These are phyloP conservation scores for Charaxes varanes DNA, from an alignment of 1,140 invertebrate species.

Conservation along the genomic window DNA sequence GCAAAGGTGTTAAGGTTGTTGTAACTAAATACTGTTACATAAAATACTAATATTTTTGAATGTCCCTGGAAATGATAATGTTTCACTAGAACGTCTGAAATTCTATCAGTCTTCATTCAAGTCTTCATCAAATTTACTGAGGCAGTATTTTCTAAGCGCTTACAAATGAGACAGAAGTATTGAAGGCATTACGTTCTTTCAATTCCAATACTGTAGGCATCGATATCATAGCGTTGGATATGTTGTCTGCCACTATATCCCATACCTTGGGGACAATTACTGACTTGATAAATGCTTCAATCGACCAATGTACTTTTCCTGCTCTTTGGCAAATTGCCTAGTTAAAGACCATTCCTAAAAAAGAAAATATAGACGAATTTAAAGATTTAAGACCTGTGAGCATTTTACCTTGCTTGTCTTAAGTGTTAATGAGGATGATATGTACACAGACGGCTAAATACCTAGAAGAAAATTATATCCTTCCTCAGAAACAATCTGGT, in stretches of 20 bases:
- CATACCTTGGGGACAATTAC: neutral
- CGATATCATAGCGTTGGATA: neutral
- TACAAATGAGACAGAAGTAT: neutral
- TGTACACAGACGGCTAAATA: neutral
- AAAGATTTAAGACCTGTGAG: too few species aligned
- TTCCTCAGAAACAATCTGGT: too few species aligned
- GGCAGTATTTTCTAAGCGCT: neutral
- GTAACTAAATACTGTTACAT: too few species aligned
- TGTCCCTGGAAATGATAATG: slow-evolving; percentile 4
- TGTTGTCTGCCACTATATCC: neutral
- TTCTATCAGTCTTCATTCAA: neutral
- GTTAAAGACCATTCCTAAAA: neutral
- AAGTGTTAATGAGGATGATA: too few species aligned
- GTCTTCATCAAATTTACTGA: neutral
- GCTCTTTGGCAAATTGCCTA: slow-evolving; percentile 26
- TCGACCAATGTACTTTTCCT: neutral
- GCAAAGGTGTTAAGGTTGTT: too few species aligned
- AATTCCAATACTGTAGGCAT: neutral
- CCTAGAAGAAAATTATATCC: neutral
- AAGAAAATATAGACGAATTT: too few species aligned
- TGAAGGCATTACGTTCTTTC: neutral
- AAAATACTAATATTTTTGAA: too few species aligned
- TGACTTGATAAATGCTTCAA: neutral
- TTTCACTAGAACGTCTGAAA: neutral
- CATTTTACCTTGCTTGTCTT: too few species aligned